Conservation (phyloP, 2,113 vertebrate species). For the Pachycephala philippinensis region DNA sequence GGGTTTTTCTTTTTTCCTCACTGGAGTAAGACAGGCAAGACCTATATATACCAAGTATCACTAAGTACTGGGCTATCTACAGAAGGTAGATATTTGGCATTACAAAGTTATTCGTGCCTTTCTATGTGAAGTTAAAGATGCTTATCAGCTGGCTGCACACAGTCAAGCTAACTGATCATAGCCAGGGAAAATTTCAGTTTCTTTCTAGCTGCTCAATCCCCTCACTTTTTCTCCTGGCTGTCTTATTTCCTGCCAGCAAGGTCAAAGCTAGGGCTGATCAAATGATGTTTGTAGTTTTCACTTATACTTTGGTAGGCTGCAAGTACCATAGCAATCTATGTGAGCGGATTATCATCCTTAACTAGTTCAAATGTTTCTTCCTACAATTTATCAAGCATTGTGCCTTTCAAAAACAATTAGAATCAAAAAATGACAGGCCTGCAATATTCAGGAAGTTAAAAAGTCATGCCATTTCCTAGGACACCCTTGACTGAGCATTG, state of each 20-base stretch:
- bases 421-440: not conserved
- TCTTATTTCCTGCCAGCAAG: not conserved
- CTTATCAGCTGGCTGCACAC: not conserved
- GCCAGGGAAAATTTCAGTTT: not conserved
- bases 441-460: not conserved
- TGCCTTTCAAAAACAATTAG: not conserved
- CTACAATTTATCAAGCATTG: not conserved
- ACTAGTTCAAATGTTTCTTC: not conserved
- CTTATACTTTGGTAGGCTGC: not conserved
- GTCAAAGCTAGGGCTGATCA: not conserved
- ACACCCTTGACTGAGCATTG: not conserved
- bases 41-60: not conserved
- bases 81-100: not conserved
- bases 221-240: not conserved
- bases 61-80: not conserved
- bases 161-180: not conserved
- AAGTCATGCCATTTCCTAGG: not conserved
- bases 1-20: not conserved
- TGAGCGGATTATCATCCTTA: not conserved
- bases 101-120: not conserved
- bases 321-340: not conserved
- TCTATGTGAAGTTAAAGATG: not conserved
- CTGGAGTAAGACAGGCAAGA: not conserved
- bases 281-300: not conserved
- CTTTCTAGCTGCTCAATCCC: not conserved